Base-by-base conservation (phyloP, 2,888 invertebrate species). In the Herminia tarsipennalis region DNA sequence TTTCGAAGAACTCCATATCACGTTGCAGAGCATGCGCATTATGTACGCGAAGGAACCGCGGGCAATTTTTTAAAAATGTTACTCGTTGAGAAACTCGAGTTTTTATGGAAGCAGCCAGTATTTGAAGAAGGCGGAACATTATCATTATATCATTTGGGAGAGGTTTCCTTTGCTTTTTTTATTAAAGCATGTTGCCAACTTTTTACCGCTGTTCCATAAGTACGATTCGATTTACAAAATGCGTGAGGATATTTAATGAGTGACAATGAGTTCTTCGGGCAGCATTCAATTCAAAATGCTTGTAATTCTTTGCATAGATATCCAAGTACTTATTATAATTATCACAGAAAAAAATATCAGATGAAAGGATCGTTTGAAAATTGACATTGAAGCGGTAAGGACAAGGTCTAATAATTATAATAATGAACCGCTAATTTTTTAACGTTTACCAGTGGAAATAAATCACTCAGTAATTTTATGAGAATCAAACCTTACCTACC, bases 51-150 rank as follows among this genome's bases (percentile, higher is more conserved):
- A 54, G 42, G 50, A 40, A 53, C 33, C 32, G 18, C 9, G 12
- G 18, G 24, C 22, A 20, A 47, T 29, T 39, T 21, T 32, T 44
- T 51, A 63, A 61, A 44, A 48, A 54, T 18, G 22, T 18, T 5
- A 12, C 25, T 57, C 36, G 50, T 62, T 66, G 49, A 34, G 63
- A 48, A 55, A 46, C 52, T 35, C 42, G 10, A 34, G 41, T 56
- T 64, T 61, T 64, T 49, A 46, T 36, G 0, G 36, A 38, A 34
- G 2, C 20, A 44, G 8, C 14, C 24, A 36, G 48, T 44, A 55
- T 66, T 66, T 55, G 38, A 55, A 48, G 50, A 52, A 61, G 51
- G 51, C 55, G 66, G 48, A 55, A 64, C 32, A 24, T 25, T 44
- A 9, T 25, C 40, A 56, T 64, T 59, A 13, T 14, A 5, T 27